Conservation (phyloP, 2,797 vertebrate genomes). For the Oreochromis mossambicus region DNA sequence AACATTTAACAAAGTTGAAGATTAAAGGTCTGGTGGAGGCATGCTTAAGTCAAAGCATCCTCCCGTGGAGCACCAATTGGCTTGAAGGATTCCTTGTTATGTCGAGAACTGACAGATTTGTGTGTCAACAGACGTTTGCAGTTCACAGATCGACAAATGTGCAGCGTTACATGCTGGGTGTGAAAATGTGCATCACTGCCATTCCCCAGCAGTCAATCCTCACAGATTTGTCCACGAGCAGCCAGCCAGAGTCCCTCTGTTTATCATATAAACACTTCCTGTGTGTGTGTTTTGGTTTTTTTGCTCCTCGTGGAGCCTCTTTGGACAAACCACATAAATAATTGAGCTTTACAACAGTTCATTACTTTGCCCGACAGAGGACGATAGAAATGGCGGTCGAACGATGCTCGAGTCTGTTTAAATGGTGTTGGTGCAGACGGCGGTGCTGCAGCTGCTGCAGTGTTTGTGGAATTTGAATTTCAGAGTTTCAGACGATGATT, state of each 20-base stretch:
- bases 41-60: background rate
- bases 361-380: constrained; percentile 21
- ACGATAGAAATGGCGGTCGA: background rate
- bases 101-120: constrained; percentile 54
- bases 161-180: constrained; percentile 49
- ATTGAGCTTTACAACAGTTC: constrained; percentile 43
- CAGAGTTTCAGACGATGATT: background rate
- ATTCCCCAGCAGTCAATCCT: constrained; percentile 31
- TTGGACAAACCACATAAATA: constrained; percentile 60
- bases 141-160: constrained; percentile 55
- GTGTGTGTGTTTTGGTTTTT: background rate
- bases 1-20: background rate
- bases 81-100: constrained; percentile 13
- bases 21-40: background rate
- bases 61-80: background rate
- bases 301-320: constrained; percentile 1
- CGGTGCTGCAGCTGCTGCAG: constrained; percentile 18
- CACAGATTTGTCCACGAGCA: constrained; percentile 17
- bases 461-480: background rate
- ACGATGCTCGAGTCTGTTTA: constrained; percentile 23
- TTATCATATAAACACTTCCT: constrained; percentile 29
- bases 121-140: constrained; percentile 60
- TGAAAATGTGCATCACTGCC: constrained; percentile 54
- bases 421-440: background rate
- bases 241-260: constrained; percentile 11